Base-by-base conservation (phyloP, 2,113 vertebrate species). In the Sinocyclocheilus maitianheensis region DNA sequence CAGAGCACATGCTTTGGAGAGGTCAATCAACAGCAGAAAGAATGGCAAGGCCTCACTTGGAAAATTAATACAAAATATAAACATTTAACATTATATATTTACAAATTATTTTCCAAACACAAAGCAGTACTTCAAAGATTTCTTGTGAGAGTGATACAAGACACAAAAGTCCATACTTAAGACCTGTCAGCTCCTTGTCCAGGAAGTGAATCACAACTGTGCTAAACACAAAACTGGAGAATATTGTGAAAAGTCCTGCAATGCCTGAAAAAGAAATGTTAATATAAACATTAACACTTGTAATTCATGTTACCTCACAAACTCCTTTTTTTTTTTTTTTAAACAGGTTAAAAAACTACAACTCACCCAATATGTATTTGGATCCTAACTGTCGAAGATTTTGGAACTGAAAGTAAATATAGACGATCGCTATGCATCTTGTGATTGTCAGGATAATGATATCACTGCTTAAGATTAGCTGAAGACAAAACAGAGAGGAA, bases 381-480 rank as follows among this genome's bases (percentile, higher is more conserved):
- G 98, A 99, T 60, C 98, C 98, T 89, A 99, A 96, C 18, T 98
- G 98, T 74, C 97, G 95, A 85, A 99, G 89, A 91, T 97, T 99
- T 94, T 99, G 98, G 93, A 99, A 99, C 89, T 99, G 98, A 93
- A 99, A 98, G 89, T 99, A 99, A 89, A 99, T 99, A 60, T 99
- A 99, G 80, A 99, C 91, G 30, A 99, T 97, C 81, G 98, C 98
- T 87, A 99, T 98, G 92, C 98, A 99, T 48, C 97, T 95, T 0
- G 98, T 99, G 93, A 98, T 99, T 90, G 98, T 99, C 92, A 99
- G 91, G 91, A 99, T 99, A 91, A 99, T 99, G 89, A 99, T 97
- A 84, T 99, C 98, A 85, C 98, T 99, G 94, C 97, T 99, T 62
- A 99, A 93, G 87, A 99, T 94, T 91, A 97, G 96, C 98, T 98